Evolutionary conservation across 1,140 invertebrate species (phyloP).

Genomic region (Aphelenchoides fujianensis): DNA sequence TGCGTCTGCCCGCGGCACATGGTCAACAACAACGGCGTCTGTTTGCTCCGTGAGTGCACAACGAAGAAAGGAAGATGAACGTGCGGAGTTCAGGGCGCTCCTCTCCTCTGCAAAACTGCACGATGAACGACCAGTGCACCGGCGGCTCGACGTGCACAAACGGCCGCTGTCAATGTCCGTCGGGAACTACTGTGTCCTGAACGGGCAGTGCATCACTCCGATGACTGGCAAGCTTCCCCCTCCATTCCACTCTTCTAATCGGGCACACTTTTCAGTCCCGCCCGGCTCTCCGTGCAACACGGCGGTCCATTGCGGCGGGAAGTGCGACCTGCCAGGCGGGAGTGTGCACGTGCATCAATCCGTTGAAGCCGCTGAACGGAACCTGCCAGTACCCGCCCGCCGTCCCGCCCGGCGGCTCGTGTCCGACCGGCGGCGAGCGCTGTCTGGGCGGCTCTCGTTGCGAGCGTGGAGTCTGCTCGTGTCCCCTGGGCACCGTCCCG

Average conservation of each 20-base stretch:
- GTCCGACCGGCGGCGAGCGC: conserved; percentile 42
- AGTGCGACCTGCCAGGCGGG: conserved; percentile 35
- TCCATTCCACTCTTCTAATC: conserved; percentile 48
- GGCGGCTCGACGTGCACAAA: conserved; percentile 45
- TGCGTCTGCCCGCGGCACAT: conserved; percentile 38
- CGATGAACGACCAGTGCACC: conserved; percentile 41
- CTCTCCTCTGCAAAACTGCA: conserved; percentile 32
- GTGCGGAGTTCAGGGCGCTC: conserved; percentile 36
- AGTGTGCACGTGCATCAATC: conserved; percentile 39
- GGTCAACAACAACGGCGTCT: conserved; percentile 45
- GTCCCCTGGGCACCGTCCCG: conserved; percentile 42
- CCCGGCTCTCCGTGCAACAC: conserved; percentile 45
- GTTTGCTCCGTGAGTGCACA: conserved; percentile 36
- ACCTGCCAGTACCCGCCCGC: conserved; percentile 51
- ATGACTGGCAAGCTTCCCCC: conserved; percentile 42
- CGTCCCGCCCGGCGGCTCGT: conserved; percentile 39
- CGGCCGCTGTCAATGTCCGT: conserved; percentile 41
- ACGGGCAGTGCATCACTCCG: conserved; percentile 45
- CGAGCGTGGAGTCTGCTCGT: conserved; percentile 41
- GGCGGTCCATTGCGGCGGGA: conserved; percentile 46
- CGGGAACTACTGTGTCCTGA: conserved; percentile 38
- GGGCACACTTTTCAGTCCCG: conserved; percentile 46
- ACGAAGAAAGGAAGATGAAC: conserved; percentile 1
- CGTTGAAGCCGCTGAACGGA: conserved; percentile 42
- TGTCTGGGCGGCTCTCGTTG: conserved; percentile 49